Percentiles rank a stretch among this genome's conserved stretches.
Conservation (phyloP, 2,888 invertebrate species). For the Mimas tiliae region DNA sequence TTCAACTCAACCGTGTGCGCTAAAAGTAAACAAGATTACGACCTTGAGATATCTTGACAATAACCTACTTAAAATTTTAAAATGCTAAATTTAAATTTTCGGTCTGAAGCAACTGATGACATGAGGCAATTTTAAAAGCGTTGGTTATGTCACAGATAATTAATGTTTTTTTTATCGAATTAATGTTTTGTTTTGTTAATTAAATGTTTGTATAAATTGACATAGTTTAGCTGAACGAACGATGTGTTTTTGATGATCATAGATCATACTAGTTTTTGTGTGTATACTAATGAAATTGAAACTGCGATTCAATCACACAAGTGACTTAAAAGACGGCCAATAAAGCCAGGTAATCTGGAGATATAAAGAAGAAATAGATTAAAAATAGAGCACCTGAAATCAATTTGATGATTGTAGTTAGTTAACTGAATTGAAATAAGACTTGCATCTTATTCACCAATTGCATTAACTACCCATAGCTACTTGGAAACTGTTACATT, state of each 20-base stretch:
- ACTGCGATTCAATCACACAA: neutral
- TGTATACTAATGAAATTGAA: neutral
- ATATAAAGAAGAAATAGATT: neutral
- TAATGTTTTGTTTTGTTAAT: neutral
- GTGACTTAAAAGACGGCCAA: neutral
- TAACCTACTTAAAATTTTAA: constrained; percentile 27
- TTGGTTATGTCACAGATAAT: neutral
- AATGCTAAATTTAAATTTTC: constrained; percentile 13
- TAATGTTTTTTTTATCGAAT: neutral
- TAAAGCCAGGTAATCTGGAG: neutral
- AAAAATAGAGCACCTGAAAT: too few species aligned
- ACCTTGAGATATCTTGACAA: constrained; percentile 27
- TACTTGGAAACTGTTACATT: constrained; percentile 3
- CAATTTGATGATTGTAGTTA: too few species aligned
- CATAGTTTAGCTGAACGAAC: neutral
- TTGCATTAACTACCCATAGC: neutral
- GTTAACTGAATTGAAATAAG: neutral
- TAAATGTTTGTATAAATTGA: neutral
- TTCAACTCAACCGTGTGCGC: constrained; percentile 4
- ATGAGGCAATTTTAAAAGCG: neutral
- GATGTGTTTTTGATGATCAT: neutral
- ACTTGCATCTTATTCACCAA: neutral
- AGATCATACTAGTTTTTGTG: too few species aligned
- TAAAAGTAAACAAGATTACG: neutral
- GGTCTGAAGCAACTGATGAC: neutral